phyloP scores from a whole-genome alignment of 2,888 invertebrate species.

The Brassicogethes aeneus region DNA sequence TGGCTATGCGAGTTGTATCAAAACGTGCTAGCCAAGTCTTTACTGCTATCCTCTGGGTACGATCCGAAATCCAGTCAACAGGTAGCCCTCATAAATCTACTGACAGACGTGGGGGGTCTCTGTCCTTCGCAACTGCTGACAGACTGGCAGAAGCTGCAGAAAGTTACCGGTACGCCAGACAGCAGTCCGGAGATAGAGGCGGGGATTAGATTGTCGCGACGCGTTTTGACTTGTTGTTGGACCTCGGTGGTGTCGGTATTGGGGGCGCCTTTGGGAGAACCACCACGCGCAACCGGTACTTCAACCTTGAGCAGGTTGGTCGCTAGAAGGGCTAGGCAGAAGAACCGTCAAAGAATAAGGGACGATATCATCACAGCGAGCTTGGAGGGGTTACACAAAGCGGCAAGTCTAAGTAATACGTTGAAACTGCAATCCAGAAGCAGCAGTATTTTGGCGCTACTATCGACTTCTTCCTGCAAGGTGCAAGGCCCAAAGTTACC shows the following conservation, averaged over 20 bases:
- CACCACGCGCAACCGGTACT: constrained; percentile 34
- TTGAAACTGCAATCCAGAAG: constrained; percentile 84
- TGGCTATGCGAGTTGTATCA: constrained; percentile 92
- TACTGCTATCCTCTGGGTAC: constrained; percentile 61
- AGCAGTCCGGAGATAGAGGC: constrained; percentile 69
- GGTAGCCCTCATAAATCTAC: constrained; percentile 60
- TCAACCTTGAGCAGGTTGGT: constrained; percentile 49
- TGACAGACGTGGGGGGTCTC: constrained; percentile 78
- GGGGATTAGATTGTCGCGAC: constrained; percentile 65
- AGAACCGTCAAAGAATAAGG: constrained; percentile 51
- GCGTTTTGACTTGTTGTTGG: constrained; percentile 86
- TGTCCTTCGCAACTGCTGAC: constrained; percentile 76
- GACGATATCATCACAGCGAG: constrained; percentile 78
- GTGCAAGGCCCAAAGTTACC: constrained; percentile 69
- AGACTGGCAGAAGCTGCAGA: constrained; percentile 78
- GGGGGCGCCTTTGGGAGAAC: constrained; percentile 62
- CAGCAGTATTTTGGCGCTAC: constrained; percentile 76
- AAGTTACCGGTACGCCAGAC: constrained; percentile 57
- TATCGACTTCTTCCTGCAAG: constrained; percentile 85
- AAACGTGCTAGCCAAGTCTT: constrained; percentile 65
- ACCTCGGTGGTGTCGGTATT: constrained; percentile 82
- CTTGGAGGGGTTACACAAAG: constrained; percentile 84
- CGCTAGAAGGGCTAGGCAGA: constrained; percentile 45
- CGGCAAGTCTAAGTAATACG: constrained; percentile 82
- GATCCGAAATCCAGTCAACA: constrained; percentile 48